phyloP scores from a whole-genome alignment of 2,113 vertebrate species.

The Pelusios castaneus region DNA sequence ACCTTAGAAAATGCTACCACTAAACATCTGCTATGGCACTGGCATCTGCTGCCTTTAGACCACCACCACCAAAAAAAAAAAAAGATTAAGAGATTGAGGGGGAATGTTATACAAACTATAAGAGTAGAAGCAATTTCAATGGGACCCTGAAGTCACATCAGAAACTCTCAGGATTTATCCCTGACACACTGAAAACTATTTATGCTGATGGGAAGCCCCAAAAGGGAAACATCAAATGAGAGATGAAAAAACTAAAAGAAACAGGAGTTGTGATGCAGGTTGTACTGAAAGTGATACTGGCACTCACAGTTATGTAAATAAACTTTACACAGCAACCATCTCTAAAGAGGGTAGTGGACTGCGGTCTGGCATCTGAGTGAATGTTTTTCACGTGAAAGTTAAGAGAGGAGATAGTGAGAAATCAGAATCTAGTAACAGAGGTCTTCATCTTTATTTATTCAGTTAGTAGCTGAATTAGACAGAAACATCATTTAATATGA shows the following conservation, averaged over 20 bases:
- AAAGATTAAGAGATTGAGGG: background rate
- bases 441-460: background rate
- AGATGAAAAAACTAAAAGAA: background rate
- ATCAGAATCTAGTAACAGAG: background rate
- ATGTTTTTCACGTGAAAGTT: background rate
- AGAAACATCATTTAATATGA: background rate
- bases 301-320: background rate
- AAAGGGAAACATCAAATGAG: background rate
- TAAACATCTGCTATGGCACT: background rate
- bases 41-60: background rate
- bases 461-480: background rate
- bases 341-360: background rate
- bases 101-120: background rate
- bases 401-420: background rate
- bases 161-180: slow-evolving; percentile 29
- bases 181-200: background rate
- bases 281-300: background rate
- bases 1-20: background rate
- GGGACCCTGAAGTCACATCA: background rate
- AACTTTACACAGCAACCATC: background rate
- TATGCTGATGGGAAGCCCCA: background rate
- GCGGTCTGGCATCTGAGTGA: fast-evolving
- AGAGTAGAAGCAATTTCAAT: background rate
- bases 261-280: background rate
- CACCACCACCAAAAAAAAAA: no score